Base-by-base conservation (phyloP, 2,888 invertebrate genomes). In the Nycteola revayana region DNA sequence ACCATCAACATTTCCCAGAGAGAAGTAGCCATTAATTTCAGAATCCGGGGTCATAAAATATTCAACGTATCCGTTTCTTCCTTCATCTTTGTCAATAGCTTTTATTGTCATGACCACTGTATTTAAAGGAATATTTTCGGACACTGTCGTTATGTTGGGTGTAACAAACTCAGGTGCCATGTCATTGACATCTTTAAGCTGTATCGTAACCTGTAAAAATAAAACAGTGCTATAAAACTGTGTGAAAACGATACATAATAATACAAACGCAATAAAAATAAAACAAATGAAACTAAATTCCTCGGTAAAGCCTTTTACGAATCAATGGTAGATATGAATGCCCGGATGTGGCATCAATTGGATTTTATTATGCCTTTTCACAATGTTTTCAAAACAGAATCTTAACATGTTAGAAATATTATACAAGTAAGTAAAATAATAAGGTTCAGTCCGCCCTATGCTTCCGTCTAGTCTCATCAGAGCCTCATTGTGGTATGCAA, bases 171-270 rank as follows among this genome's bases (percentile, higher is more conserved):
- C 93, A 2, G 98, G 98, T 21, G 94, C 92, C 91, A 96, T 94
- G 75, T 98, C 98, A 84, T 98, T 98, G 45, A 96, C 94, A 79
- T 98, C 98, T 70, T 95, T 93, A 32, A 98, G 89, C 44, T 94
- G 92, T 50, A 98, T 93, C 30, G 94, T 94, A 36, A 97, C 96
- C 96, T 97, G 89, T 36, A 51, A 76, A 62, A 43, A 60, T 47
- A 49, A 49, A 49, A 28, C 27, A 28, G 41, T 42, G 23, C 18
- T 31, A 39, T 40, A 51, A 31, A 42, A 34, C 21, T 42, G 48
- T 57, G 36, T 46, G 46, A 45, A 39, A 41, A 42, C 25, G 38
- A 42, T 28, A 34, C 37, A 14, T 14, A 14, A 14, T 14, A 14
- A 39, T 34, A 37, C 28, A 42, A 45, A 53, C 24, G 36, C 18